Evolutionary conservation across 2,888 invertebrate species (phyloP), one percentile per base, ranked within the genome.

Genomic region (Erebia aethiops): DNA sequence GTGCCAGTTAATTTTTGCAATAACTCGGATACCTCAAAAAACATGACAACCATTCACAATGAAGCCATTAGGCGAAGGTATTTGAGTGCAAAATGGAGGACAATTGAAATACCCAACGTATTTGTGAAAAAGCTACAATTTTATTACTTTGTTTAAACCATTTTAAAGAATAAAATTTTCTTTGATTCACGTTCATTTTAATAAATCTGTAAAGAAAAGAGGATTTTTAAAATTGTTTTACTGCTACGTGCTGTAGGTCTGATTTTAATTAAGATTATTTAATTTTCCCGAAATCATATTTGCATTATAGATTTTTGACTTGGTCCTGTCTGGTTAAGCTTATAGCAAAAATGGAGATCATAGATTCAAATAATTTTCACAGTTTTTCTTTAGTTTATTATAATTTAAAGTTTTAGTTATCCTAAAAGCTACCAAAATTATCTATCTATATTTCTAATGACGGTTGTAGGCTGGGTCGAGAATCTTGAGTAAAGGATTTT

Each of bases 11-110:
- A 61, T 69, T 71, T 71, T 69, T 35, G 60, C 64, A 62, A 72
- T 76, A 74, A 69, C 71, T 65, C 16, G 43, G 65, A 61, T 62
- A 43, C 26, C 57, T 67, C 57, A 61, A 73, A 73, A 76, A 75
- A 74, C 66, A 66, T 43, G 69, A 70, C 65, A 58, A 71, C 72
- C 74, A 75, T 80, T 78, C 79, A 84, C 82, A 85, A 90, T 89
- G 83, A 87, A 89, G 89, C 80, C 86, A 89, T 90, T 87, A 85
- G 80, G 74, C 71, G 69, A 52, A 71, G 21, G 62, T 69, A 69
- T 72, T 72, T 69, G 54, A 66, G 41, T 16, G 35, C 51, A 58
- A 65, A 61, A 57, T 62, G 63, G 61, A 62, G 57, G 16, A 67
- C 64, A 67, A 58, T 66, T 70, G 49, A 58, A 70, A 72, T 72